A percentile compares a stretch with the other conserved stretches of the same genome.
phyloP scores from a whole-genome alignment of 2,888 invertebrate genomes.

The Ditylenchus weischeri region DNA sequence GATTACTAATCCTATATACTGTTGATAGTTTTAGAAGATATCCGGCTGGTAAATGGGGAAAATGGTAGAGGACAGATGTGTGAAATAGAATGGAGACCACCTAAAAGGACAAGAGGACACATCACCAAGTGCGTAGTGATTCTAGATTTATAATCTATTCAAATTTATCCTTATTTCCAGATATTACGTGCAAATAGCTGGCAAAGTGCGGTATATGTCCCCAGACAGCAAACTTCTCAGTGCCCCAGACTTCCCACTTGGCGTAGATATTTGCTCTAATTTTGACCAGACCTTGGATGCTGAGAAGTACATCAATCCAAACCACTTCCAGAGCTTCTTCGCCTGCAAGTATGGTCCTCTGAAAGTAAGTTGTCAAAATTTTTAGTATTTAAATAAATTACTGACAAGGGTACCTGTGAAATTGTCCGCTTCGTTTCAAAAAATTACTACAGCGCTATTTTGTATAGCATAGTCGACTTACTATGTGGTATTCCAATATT shows the following conservation, averaged over 20 bases:
- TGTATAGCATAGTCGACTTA: no score
- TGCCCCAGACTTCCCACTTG: slow-evolving; percentile 43
- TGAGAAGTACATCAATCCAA: slow-evolving; percentile 28
- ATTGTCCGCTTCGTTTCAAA: no score
- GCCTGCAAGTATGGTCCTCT: slow-evolving; percentile 56
- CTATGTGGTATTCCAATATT: no score
- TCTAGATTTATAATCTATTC: background rate
- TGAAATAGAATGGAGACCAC: slow-evolving; percentile 55
- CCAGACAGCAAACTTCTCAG: slow-evolving; percentile 34
- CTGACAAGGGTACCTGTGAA: no score
- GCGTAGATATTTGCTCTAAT: slow-evolving; percentile 50
- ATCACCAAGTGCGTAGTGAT: slow-evolving; percentile 40
- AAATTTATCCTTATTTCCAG: slow-evolving; percentile 18
- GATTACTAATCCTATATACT: no score
- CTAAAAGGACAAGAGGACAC: slow-evolving; percentile 46
- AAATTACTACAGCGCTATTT: no score
- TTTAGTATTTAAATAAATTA: background rate
- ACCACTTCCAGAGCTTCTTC: slow-evolving; percentile 44
- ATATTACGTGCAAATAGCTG: slow-evolving; percentile 44
- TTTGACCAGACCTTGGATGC: slow-evolving; percentile 27
- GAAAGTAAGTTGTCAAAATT: slow-evolving; percentile 36
- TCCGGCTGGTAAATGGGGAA: slow-evolving; percentile 41
- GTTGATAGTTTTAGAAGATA: slow-evolving; percentile 36
- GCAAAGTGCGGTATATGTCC: slow-evolving; percentile 38
- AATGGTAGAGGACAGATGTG: slow-evolving; percentile 41